Evolutionary conservation across 1,140 invertebrate genomes (phyloP), one percentile per base, ranked within the genome.

Genomic region (Halictus rubicundus): DNA sequence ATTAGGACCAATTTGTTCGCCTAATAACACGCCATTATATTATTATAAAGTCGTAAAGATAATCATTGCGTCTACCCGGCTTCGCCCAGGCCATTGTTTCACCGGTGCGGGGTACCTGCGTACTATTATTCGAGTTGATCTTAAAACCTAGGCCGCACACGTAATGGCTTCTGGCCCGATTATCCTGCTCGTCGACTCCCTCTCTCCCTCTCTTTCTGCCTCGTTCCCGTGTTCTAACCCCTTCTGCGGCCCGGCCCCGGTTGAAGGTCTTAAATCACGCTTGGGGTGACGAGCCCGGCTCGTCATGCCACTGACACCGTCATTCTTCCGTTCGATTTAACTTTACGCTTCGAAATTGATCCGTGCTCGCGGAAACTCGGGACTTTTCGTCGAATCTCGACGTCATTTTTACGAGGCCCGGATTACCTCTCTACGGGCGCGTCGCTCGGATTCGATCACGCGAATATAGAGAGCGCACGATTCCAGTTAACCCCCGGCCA

Each of bases 31-130:
- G 69, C 32, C 25, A 72, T 78, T 78, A 72, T 65, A 57, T 61
- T 72, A 78, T 78, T 72, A 78, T 49, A 78, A 78, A 78, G 69
- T 72, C 76, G 69, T 78, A 78, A 78, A 78, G 76, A 78, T 78
- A 78, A 78, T 72, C 68, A 78, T 78, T 70, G 46, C 54, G 68
- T 72, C 76, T 78, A 65, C 68, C 69, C 76, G 49, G 76, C 60
- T 72, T 78, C 64, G 76, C 60, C 37, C 19, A 54, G 49, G 19
- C 76, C 49, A 78, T 78, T 78, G 76, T 78, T 78, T 78, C 60
- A 52, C 68, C 68, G 42, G 46, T 16, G n/a, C 32, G 42, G 54
- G 46, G 37, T 42, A 42, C 76, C 25, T 32, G 68, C 7, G 49
- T 63, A 32, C n/a, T 42, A 14, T 59, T 71, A 66, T 23, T 49